These are phyloP conservation scores for Synanthedon formicaeformis DNA, from an alignment of 2,888 invertebrate species.

Conservation along the genomic window DNA sequence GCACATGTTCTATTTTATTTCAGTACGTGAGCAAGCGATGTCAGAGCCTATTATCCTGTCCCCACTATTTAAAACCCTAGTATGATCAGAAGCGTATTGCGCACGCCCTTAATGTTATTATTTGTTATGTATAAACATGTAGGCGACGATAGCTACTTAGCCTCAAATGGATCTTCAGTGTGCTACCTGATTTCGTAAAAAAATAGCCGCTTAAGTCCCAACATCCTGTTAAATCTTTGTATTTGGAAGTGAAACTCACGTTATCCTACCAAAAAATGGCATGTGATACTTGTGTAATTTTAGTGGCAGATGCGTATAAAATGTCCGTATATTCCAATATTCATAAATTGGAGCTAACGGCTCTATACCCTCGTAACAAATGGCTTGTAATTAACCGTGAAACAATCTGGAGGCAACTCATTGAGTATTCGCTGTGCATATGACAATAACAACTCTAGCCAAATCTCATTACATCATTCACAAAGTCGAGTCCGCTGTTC, in stretches of 20 bases:
- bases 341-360: slow-evolving; percentile 31
- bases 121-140: no score
- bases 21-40: no score
- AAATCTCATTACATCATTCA: slow-evolving; percentile 65
- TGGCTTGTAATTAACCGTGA: slow-evolving; percentile 45
- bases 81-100: no score
- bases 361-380: slow-evolving; percentile 25
- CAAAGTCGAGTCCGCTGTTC: slow-evolving; percentile 42
- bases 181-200: no score
- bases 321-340: slow-evolving; percentile 26
- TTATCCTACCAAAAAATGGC: not conserved
- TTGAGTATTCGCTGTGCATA: slow-evolving; percentile 56
- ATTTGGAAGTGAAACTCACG: no score
- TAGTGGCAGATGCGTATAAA: slow-evolving; percentile 10
- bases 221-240: not conserved
- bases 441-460: slow-evolving; percentile 57
- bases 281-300: not conserved
- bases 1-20: no score
- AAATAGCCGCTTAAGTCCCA: not conserved
- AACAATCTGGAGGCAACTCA: slow-evolving; percentile 40
- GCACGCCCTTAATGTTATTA: no score
- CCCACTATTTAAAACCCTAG: no score
- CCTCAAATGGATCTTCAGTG: no score
- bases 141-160: no score
- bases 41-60: no score